These are phyloP conservation scores for Panthera uncia DNA, from an alignment of 2,113 vertebrate species.

Conservation along the genomic window DNA sequence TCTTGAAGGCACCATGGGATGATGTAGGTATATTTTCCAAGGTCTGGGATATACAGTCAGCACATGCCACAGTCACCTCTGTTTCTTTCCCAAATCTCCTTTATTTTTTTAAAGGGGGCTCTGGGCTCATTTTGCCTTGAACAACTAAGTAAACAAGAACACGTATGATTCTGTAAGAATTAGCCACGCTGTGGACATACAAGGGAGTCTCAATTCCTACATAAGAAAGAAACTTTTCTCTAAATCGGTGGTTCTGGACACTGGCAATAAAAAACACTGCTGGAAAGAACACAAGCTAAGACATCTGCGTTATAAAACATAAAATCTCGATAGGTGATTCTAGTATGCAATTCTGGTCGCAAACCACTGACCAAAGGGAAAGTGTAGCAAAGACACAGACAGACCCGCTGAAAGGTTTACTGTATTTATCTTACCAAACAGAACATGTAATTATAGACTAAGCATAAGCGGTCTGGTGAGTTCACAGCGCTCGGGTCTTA, in stretches of 20 bases:
- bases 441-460: not conserved
- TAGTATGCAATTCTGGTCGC: not conserved
- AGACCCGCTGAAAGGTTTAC: not conserved
- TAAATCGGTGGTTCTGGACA: not conserved
- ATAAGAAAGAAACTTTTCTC: not conserved
- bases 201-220: not conserved
- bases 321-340: not conserved
- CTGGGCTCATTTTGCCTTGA: not conserved
- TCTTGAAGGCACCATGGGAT: not conserved
- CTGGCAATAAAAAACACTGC: not conserved
- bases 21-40: not conserved
- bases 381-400: not conserved
- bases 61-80: not conserved
- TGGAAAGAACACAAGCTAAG: not conserved
- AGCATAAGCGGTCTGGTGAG: not conserved
- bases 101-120: not conserved
- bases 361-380: not conserved
- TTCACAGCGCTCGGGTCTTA: not conserved
- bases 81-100: not conserved
- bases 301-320: not conserved
- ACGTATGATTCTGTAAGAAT: not conserved
- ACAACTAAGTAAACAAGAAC: not conserved
- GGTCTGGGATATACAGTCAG: not conserved
- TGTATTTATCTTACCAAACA: not conserved
- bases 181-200: accelerated